Evolutionary conservation across 2,888 invertebrate genomes (phyloP).

Genomic region (Ichneumoninae sp.): DNA sequence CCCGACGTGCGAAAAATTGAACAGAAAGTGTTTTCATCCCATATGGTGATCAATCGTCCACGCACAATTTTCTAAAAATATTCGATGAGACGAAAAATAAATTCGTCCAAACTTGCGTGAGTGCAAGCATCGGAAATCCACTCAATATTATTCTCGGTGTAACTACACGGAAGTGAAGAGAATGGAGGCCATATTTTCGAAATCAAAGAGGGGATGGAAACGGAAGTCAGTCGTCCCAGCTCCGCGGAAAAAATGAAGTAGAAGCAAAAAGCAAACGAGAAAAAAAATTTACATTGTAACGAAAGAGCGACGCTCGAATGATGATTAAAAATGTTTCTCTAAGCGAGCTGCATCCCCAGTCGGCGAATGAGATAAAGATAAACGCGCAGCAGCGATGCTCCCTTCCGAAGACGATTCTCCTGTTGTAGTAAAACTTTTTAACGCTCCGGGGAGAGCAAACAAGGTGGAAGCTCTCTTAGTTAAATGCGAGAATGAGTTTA

Average conservation of each 20-base stretch:
- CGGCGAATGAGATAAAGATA: constrained; percentile 6
- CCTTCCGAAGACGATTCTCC: constrained; percentile 3
- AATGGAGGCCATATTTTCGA: not conserved
- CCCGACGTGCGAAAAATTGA: not conserved
- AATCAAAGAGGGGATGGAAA: not conserved
- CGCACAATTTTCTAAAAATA: not conserved
- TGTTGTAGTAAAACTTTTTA: not conserved
- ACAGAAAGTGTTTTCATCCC: not conserved
- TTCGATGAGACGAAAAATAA: not conserved
- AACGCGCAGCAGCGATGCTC: constrained; percentile 8
- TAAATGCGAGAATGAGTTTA: constrained; percentile 16
- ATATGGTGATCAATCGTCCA: not conserved
- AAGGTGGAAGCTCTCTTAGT: constrained; percentile 12
- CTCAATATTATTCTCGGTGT: not conserved
- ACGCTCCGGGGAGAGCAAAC: constrained; percentile 3
- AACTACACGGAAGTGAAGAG: not conserved
- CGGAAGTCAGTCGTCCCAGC: not conserved
- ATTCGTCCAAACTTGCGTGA: not conserved
- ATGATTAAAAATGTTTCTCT: constrained; percentile 11
- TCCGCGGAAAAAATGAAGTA: not conserved
- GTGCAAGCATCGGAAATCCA: not conserved
- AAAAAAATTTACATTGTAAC: not conserved
- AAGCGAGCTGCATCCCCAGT: constrained; percentile 2
- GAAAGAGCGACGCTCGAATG: not conserved
- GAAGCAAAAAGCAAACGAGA: not conserved